A percentile compares a stretch with the other conserved stretches of the same genome.
Evolutionary conservation across 2,888 invertebrate species (phyloP).

Genomic region (Crocallis elinguaria): DNA sequence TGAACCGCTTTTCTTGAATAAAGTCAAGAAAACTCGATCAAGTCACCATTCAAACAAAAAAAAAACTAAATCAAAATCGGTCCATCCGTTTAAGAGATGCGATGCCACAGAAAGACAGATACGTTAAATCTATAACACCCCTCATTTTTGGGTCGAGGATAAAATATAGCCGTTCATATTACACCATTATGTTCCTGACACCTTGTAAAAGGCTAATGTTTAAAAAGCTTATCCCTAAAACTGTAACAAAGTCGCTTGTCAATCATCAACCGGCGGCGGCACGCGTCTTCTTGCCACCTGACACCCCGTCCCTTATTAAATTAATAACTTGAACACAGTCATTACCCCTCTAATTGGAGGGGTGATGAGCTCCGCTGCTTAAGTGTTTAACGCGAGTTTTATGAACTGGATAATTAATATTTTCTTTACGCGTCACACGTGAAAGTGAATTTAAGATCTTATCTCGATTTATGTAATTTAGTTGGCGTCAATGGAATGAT

Average conservation of each 20-base stretch:
- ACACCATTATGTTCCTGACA: not conserved
- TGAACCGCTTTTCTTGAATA: too few relatives aligned
- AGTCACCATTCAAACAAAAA: too few relatives aligned
- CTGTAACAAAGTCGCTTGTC: slow-evolving; percentile 13
- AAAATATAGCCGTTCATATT: not conserved
- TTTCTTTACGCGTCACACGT: slow-evolving; percentile 43
- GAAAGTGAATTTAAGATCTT: slow-evolving; percentile 19
- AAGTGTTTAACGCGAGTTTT: slow-evolving; percentile 77
- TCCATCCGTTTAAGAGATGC: too few relatives aligned
- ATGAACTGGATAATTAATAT: slow-evolving; percentile 79
- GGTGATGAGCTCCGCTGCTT: slow-evolving; percentile 78
- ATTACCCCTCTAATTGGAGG: slow-evolving; percentile 82
- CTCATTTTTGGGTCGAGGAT: too few relatives aligned
- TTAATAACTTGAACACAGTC: slow-evolving; percentile 82
- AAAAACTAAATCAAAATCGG: too few relatives aligned
- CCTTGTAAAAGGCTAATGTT: not conserved
- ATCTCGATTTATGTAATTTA: not conserved
- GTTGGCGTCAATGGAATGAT: too few relatives aligned
- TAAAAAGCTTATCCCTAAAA: slow-evolving; percentile 6
- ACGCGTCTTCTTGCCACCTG: slow-evolving; percentile 35
- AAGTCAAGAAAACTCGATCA: too few relatives aligned
- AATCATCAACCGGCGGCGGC: slow-evolving; percentile 22
- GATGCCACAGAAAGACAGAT: too few relatives aligned
- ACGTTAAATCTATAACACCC: too few relatives aligned
- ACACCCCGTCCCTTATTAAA: slow-evolving; percentile 73